Evolutionary conservation across 2,888 invertebrate species (phyloP), one percentile per base, ranked within the genome.

Genomic region (Brachypalpus laphriformis): DNA sequence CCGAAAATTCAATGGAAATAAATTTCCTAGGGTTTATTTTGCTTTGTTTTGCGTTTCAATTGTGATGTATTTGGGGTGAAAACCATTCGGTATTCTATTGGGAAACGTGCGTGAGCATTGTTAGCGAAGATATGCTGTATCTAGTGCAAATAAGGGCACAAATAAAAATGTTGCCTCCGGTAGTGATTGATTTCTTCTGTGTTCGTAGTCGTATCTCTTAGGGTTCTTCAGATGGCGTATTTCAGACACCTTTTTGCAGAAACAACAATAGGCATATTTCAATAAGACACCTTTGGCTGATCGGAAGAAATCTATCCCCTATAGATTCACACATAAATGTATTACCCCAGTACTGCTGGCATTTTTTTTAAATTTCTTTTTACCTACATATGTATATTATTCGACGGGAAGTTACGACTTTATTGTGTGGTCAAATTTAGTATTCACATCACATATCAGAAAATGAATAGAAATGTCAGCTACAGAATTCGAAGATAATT

Each of bases 81-180:
- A 14, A 34, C 37, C 66, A 68, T 49, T 59, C 25, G 40, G 28
- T 28, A 76, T 68, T 49, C 76, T 37, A 25, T 34, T 76, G 76
- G 40, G 59, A 57, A 54, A 68, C 80, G 80, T 80, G 80, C 80
- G 80, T 80, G 59, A 80, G 80, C 80, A 72, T 80, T 78, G 71
- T 63, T 65, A 78, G 66, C 57, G 42, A 47, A 65, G 57, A 71
- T 72, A 70, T 70, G 22, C 56, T 57, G 37, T 34, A 75, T 78
- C 61, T 34, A 56, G 70, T 70, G 70, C 77, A 78, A 78, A 78
- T 78, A 63, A 66, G 65, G 56, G 22, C 45, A 75, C 75, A 78
- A 77, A 77, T 70, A 70, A 47, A 63, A 70, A 68, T 54, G 14
- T 70, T 34, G 63, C 70, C 56, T 16, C 16, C 42, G 70, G 70